Evolutionary conservation across 2,888 invertebrate genomes (phyloP).

Genomic region (Drosophila subsilvestris): DNA sequence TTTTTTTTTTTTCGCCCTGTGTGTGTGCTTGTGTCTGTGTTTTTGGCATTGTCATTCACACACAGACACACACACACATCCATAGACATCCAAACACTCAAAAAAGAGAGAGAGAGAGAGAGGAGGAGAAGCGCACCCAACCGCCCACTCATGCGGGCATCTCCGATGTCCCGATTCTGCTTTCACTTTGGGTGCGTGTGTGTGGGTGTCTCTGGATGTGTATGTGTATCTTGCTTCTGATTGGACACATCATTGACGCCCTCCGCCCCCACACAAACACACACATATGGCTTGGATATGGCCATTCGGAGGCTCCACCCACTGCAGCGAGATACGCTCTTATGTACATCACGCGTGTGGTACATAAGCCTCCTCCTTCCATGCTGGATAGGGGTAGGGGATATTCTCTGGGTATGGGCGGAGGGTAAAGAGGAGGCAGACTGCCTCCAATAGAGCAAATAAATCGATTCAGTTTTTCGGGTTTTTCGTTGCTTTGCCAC

Average conservation of each 20-base stretch:
- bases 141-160: slow-evolving; percentile 19
- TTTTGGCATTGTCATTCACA: slow-evolving; percentile 28
- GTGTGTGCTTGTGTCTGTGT: slow-evolving; percentile 10
- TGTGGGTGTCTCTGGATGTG: slow-evolving; percentile 24
- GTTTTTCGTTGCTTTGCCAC: background rate
- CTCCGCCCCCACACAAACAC: slow-evolving; percentile 36
- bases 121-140: slow-evolving; percentile 9
- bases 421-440: slow-evolving; percentile 5
- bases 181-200: slow-evolving; percentile 32
- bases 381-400: slow-evolving; percentile 20
- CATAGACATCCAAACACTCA: background rate
- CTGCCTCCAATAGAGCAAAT: slow-evolving; percentile 70
- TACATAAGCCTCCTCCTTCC: slow-evolving; percentile 30
- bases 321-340: slow-evolving; percentile 50
- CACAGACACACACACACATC: slow-evolving; percentile 28
- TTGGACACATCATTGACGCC: slow-evolving; percentile 66
- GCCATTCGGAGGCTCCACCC: slow-evolving; percentile 72
- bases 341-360: slow-evolving; percentile 38
- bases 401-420: slow-evolving; percentile 24
- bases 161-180: slow-evolving; percentile 31
- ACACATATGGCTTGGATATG: slow-evolving; percentile 45
- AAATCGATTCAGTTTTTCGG: slow-evolving; percentile 71
- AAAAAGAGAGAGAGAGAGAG: slow-evolving; percentile 3
- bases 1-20: slow-evolving; percentile 21
- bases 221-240: slow-evolving; percentile 65